Evolutionary conservation across 2,797 vertebrate species (phyloP), one percentile per base, ranked within the genome.

Genomic region (Capromys pilorides): DNA sequence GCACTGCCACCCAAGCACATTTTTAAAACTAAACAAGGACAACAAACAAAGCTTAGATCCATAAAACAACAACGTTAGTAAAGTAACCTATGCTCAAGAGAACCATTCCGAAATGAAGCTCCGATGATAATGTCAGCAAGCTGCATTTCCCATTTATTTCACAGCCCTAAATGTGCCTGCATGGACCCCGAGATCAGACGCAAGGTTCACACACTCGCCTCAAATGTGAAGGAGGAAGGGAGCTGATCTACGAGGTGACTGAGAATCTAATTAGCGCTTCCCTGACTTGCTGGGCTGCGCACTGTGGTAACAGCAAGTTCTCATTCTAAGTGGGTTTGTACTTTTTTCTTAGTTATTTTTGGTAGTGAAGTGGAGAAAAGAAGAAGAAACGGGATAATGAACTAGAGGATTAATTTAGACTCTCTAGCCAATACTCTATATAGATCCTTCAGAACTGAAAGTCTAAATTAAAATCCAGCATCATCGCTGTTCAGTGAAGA

Each of bases 331-430:
- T 82, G 86, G 86, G 73, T 73, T 73, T 96, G 51, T 90, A 39
- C 33, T 90, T 94, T 94, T 79, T 94, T 71, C 82, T 86, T 51
- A 51, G 94, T 90, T 96, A 97, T 97, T 97, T 97, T 78, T 93
- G 88, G 94, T 92, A 91, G 59, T 78, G 71, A 94, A 97, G 41
- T 57, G 86, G 64, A 95, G 78, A 85, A 95, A 92, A 86, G n/a
- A 79, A 95, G 87, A 80, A 85, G 93, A 94, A 67, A 7, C 26
- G 45, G 93, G 90, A 96, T 96, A 97, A 96, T 96, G 93, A 97
- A 95, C 82, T 79, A 66, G 57, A 96, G 85, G 93, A 95, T 95
- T 94, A 96, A 96, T 96, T 97, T 97, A 97, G 90, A 96, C 89
- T 95, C 92, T 94, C 62, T 79, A 96, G 91, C 96, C 91, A 95